Base-by-base conservation (phyloP, 2,113 vertebrate species). In the Paracanthobrama guichenoti region DNA sequence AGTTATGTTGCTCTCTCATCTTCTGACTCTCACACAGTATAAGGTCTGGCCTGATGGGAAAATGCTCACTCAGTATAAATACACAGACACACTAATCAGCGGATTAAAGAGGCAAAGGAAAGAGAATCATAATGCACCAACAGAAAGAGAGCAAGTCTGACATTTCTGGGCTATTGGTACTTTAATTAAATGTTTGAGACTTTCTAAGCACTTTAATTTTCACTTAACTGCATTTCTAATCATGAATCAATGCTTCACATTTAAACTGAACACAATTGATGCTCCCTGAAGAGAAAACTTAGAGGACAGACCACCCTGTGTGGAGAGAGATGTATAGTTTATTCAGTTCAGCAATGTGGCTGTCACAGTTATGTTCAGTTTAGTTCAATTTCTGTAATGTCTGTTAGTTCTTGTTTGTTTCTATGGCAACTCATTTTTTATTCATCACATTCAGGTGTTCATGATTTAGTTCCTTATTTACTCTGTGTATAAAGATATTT, bases 1-100 rank as follows among this genome's bases (percentile, higher is more conserved):
- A 71, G 59, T 69, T 84, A 35, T 86, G 76, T 76, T 80, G 72
- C 55, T 39, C 59, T 85, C 86, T 42, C 75, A 60, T 67, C 76
- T 55, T 83, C 74, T 86, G 78, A 66, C 39, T 67, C 82, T 73
- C 50, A 64, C 46, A 82, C 16, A 79, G 55, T 46, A 12, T 74
- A 84, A 60, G 79, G 76, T 76, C 59, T 64, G 75, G 20, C 64
- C 75, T 90, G 87, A 87, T 88, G 77, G 86, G 57, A 83, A 84
- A 88, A 77, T 59, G 28, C 46, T 78, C 53, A 57, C 48, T 76
- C 8, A 0, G 73, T 50, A 59, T 57, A 60, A 55, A 60, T 20
- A 71, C 75, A 57, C 60, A 69, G 22, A 13, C 12, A 5, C 53
- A 57, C 48, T 55, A 64, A 48, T 57, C 28, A 55, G 48, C 2